Percentiles rank a stretch among this genome's conserved stretches.
phyloP scores from a whole-genome alignment of 2,113 vertebrate genomes.

The Brevimyrus niger region DNA sequence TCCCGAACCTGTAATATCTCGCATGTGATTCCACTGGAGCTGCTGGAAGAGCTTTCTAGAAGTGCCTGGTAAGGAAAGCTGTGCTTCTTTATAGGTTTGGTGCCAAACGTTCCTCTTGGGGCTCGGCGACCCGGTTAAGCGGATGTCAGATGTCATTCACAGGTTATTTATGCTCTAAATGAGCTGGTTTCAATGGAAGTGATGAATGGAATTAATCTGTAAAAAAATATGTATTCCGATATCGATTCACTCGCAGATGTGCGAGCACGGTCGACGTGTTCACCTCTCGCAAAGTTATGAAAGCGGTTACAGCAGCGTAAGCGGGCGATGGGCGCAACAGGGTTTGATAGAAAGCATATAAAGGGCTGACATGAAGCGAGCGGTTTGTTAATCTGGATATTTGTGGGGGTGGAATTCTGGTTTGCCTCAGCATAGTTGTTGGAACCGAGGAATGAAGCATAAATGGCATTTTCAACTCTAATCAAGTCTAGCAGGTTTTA shows the following conservation, averaged over 20 bases:
- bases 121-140: neutral
- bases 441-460: neutral
- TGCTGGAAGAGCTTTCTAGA: neutral
- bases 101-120: neutral
- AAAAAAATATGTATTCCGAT: neutral
- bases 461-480: neutral
- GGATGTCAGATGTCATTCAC: neutral
- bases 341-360: neutral
- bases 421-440: neutral
- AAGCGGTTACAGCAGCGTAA: neutral
- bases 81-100: neutral
- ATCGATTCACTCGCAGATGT: neutral
- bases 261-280: neutral
- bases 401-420: neutral
- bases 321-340: neutral
- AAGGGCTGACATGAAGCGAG: neutral
- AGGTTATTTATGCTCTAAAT: neutral
- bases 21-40: neutral
- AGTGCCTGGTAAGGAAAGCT: constrained; percentile 7
- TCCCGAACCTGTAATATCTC: neutral
- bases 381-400: neutral
- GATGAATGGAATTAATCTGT: neutral
- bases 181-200: neutral
- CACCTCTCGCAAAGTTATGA: neutral
- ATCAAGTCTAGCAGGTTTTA: neutral